Evolutionary conservation across 2,797 vertebrate genomes (phyloP).

Genomic region (Hoplostethus atlanticus): DNA sequence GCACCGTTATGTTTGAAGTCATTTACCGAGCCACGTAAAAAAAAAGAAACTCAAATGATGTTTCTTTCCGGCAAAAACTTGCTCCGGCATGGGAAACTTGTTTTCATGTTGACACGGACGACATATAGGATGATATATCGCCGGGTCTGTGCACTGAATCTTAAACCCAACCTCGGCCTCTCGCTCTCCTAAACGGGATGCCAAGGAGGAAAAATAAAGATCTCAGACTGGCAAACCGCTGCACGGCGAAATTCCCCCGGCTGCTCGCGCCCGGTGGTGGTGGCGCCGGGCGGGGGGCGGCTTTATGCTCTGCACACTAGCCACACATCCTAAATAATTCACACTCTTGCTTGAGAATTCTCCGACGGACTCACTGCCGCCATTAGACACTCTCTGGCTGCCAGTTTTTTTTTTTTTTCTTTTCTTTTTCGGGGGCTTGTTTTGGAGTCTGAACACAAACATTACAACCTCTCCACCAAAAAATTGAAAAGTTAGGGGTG

Average conservation of each 20-base stretch:
- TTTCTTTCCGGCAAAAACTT: no score
- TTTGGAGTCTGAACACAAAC: conserved; percentile 47
- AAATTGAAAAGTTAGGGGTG: conserved; percentile 1
- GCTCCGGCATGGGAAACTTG: no score
- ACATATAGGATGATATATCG: no score
- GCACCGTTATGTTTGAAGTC: no score
- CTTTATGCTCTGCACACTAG: conserved; percentile 75
- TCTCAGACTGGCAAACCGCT: conserved; percentile 47
- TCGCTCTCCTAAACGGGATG: conserved; percentile 7
- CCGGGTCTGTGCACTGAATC: no score
- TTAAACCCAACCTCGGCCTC: conserved; percentile 7
- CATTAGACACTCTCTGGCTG: conserved; percentile 79
- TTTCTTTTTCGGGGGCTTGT: conserved; percentile 40
- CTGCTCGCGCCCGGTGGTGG: conserved; percentile 49
- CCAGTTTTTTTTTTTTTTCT: conserved; percentile 55
- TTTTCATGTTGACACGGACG: no score
- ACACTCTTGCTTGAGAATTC: conserved; percentile 82
- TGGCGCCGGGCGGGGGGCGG: conserved; percentile 42
- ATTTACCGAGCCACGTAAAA: neutral
- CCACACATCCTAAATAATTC: conserved; percentile 84
- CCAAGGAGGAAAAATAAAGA: conserved; percentile 55
- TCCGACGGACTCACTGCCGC: conserved; percentile 77
- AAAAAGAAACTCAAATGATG: neutral
- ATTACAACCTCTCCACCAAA: conserved; percentile 34
- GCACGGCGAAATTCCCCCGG: conserved; percentile 54